Conservation (phyloP, 2,888 invertebrate genomes). For the Aquatica leii region DNA sequence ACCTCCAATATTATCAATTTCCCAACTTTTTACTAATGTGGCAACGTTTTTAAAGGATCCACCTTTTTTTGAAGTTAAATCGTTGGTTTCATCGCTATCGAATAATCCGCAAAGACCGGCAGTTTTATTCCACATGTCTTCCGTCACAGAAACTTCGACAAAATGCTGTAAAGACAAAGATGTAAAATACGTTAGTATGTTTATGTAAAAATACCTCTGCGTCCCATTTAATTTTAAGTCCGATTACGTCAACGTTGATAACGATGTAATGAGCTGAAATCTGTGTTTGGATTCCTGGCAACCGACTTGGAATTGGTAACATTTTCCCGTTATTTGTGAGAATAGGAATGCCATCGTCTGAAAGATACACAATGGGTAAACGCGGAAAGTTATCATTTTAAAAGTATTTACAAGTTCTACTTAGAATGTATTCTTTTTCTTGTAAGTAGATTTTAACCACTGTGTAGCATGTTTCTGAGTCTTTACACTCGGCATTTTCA, state of each 20-base stretch:
- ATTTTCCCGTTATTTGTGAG: conserved; percentile 49
- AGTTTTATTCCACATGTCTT: conserved; percentile 79
- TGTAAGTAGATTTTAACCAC: conserved; percentile 73
- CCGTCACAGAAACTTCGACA: conserved; percentile 72
- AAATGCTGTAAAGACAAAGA: conserved; percentile 65
- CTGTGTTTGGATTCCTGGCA: conserved; percentile 77
- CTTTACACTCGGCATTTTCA: conserved; percentile 64
- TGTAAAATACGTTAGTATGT: background rate
- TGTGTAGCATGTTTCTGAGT: conserved; percentile 60
- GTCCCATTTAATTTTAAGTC: conserved; percentile 81
- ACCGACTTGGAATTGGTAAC: conserved; percentile 75
- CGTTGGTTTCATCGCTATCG: conserved; percentile 75
- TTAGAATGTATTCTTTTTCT: conserved; percentile 72
- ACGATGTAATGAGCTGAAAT: conserved; percentile 75
- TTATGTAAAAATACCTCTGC: conserved; percentile 70
- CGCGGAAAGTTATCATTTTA: too few relatives aligned
- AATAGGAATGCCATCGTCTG: conserved; percentile 46
- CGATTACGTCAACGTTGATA: conserved; percentile 72
- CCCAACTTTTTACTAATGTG: conserved; percentile 68
- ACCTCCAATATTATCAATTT: conserved; percentile 59
- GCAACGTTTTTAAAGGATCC: conserved; percentile 59
- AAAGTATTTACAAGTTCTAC: conserved; percentile 57
- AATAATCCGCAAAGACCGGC: conserved; percentile 83
- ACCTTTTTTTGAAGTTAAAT: conserved; percentile 71
- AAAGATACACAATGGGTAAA: conserved; percentile 8